Evolutionary conservation across 2,113 vertebrate species (phyloP), one percentile per base, ranked within the genome.

Genomic region (Meriones unguiculatus): DNA sequence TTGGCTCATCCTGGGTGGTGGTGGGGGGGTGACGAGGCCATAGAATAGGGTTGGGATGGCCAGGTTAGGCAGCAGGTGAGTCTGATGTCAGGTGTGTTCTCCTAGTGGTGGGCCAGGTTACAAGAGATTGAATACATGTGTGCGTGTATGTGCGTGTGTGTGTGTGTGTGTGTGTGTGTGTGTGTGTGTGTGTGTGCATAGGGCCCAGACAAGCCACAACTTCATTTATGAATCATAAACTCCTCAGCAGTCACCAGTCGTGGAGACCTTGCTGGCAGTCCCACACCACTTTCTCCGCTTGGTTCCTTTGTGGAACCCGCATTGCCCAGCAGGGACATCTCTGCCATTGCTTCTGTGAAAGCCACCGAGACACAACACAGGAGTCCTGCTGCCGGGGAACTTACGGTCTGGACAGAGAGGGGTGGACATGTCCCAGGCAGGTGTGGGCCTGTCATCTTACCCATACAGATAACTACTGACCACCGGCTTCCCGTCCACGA

Each of bases 281-380:
- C 32, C 5, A 2, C 0, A 28, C 2, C 20, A 3, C 0, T 1
- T 57, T 24, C 22, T 7, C 5, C 20, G 1, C 41, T 41, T 18
- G 11, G 41, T 54, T 73, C 28, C 50, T 46, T 87, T 80, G 84
- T 67, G 41, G 64, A 38, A 41, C 59, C 3, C 5, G 0, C 12
- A 12, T 7, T 2, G 0, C 35, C 22, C 41, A 73, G 15, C 64
- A 52, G 62, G n/a, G 24, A 7, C 0, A 8, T 35, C 62, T 75
- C 52, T 11, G 54, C 73, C 30, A 30, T 64, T 41, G 17, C 52
- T 35, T 67, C 17, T 25, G 0, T 7, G 78, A 69, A 30, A 70
- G 69, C 12, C 0, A 5, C n/a, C 70, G 1, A 3, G 17, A 0
- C 2, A 54, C 32, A 30, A 24, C 4, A 0, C 13, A 50, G 1